A percentile compares a stretch with the other conserved stretches of the same genome.
These are phyloP conservation scores for Arizona elegans DNA, from an alignment of 2,113 vertebrate species.

Conservation along the genomic window DNA sequence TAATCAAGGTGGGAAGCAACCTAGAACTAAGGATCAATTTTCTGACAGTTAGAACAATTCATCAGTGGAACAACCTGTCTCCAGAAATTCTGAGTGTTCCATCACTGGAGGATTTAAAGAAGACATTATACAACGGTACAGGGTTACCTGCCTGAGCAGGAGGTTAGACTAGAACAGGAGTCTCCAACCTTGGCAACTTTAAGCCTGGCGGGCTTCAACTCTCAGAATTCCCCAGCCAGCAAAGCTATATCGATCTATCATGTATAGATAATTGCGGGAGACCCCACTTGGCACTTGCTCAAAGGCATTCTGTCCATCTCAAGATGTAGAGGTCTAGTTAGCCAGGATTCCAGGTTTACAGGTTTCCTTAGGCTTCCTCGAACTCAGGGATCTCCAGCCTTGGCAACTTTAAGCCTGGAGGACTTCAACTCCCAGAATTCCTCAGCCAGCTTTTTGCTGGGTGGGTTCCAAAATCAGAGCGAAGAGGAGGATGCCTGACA, in stretches of 20 bases:
- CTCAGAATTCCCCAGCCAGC: no score
- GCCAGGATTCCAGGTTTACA: background rate
- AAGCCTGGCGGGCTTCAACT: no score
- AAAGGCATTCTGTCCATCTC: background rate
- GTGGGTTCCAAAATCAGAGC: no score
- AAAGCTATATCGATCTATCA: no score
- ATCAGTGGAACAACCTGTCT: background rate
- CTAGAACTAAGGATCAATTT: background rate
- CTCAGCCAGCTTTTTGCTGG: no score
- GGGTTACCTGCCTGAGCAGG: background rate
- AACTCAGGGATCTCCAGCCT: no score
- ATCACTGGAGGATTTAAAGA: background rate
- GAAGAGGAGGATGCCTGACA: no score
- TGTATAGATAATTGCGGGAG: no score
- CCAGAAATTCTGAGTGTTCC: background rate
- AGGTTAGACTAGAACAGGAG: background rate
- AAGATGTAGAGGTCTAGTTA: background rate
- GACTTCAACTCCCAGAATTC: no score
- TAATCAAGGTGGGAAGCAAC: fast-evolving
- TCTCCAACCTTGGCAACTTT: no score
- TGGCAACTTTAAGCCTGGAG: no score
- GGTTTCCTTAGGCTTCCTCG: no score
- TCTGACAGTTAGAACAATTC: background rate
- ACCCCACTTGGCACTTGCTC: background rate
- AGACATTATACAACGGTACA: fast-evolving